Conservation (phyloP, 2,888 invertebrate genomes). For the Branchipolynoe longqiensis region DNA sequence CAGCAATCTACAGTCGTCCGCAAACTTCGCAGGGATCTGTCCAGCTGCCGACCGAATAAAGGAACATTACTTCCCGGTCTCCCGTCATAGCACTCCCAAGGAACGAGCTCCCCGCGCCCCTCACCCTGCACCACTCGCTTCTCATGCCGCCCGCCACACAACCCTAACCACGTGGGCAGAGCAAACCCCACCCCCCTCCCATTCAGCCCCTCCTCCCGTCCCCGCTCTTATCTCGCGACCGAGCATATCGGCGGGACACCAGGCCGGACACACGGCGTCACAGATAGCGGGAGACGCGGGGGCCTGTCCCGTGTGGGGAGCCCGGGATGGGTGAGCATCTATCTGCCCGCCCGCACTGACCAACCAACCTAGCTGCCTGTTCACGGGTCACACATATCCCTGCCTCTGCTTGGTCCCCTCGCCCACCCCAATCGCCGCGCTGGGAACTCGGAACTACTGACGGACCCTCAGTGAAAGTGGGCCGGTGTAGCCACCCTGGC, state of each 20-base stretch:
- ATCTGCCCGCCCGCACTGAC: too few species aligned
- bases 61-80: neutral
- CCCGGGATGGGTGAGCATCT: neutral
- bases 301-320: neutral
- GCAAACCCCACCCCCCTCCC: too few species aligned
- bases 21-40: neutral
- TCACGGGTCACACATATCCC: too few species aligned
- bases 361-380: too few species aligned
- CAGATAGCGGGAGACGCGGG: neutral
- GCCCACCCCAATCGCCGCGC: too few species aligned
- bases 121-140: neutral
- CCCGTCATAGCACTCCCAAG: constrained; percentile 13
- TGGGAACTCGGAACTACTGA: too few species aligned
- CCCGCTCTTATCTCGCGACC: constrained; percentile 7
- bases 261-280: neutral
- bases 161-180: constrained; percentile 10
- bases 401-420: too few species aligned
- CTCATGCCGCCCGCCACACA: neutral
- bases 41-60: neutral
- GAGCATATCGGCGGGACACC: constrained; percentile 7
- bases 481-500: too few species aligned
- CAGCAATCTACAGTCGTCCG: neutral
- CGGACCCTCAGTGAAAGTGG: too few species aligned
- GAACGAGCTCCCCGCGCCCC: neutral
- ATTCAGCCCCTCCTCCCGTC: too few species aligned